Conservation (phyloP, 1,140 invertebrate genomes). For the Euborellia annulipes region DNA sequence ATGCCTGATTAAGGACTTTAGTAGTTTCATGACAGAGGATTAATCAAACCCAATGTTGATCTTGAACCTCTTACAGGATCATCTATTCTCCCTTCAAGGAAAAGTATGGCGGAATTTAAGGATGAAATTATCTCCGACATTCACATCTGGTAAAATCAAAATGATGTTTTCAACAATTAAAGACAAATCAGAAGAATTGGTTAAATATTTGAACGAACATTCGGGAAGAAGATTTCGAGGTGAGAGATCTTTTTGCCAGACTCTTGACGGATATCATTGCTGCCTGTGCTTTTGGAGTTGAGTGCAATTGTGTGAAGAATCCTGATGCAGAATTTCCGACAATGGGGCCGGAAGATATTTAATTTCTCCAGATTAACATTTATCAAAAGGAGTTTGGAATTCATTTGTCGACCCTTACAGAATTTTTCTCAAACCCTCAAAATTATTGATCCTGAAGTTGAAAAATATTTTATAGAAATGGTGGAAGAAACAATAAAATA, state of each 20-base stretch:
- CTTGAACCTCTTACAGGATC: too few species aligned
- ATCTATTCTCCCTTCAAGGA: slow-evolving; percentile 7
- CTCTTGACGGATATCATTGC: slow-evolving; percentile 44
- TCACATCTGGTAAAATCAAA: slow-evolving; percentile 32
- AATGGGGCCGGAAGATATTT: slow-evolving; percentile 4
- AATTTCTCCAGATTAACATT: too few species aligned
- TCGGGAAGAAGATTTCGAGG: slow-evolving; percentile 23
- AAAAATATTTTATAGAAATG: too few species aligned
- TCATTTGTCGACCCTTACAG: too few species aligned
- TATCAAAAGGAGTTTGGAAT: too few species aligned
- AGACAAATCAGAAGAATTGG: slow-evolving; percentile 7
- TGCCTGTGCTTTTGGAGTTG: slow-evolving; percentile 37
- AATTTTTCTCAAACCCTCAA: too few species aligned
- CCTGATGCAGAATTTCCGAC: slow-evolving; percentile 24
- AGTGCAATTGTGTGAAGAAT: slow-evolving; percentile 35
- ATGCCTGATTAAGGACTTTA: too few species aligned
- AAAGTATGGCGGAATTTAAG: slow-evolving; percentile 29
- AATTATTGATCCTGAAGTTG: too few species aligned
- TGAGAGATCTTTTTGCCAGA: slow-evolving; percentile 22
- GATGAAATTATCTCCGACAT: slow-evolving; percentile 29
- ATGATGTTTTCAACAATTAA: slow-evolving; percentile 24
- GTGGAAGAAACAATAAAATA: too few species aligned
- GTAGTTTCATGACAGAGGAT: too few species aligned
- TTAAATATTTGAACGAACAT: neutral
- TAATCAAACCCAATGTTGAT: too few species aligned